Evolutionary conservation across 2,888 invertebrate species (phyloP), one percentile per base, ranked within the genome.

Genomic region (Morpho achilles): DNA sequence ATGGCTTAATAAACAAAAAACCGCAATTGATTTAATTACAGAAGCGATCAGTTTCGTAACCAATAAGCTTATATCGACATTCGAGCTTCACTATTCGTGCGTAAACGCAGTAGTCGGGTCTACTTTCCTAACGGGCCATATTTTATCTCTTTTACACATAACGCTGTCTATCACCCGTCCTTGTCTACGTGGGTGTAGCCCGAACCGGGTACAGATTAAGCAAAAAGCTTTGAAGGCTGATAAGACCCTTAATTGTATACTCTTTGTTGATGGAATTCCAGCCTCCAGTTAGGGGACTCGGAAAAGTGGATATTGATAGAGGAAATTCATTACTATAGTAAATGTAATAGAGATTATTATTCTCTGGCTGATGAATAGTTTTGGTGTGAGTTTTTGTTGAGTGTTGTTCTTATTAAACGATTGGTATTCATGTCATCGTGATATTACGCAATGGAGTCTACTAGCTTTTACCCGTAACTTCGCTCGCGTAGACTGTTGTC

Each of bases 71-170:
- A 16, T 55, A 62, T 60, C 67, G 68, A 66, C 55, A 54, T 51
- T 48, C 9, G 22, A 58, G 50, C 84, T 75, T 73, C 83, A 75
- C 80, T 82, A 77, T 56, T 64, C 67, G 67, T 73, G 89, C 87
- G 88, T 88, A 89, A 89, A 80, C 75, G 80, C 77, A 72, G 89
- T 88, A 88, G 88, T 86, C 80, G 70, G 71, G 71, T 76, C 80
- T 74, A 78, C 82, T 85, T 84, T 84, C 77, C 77, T 87, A 89
- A 89, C 89, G 87, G 87, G 75, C 74, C 69, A 60, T 72, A 61
- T 65, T 59, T 60, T 60, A 2, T 83, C 80, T 72, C 76, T 68
- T 59, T 82, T 71, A 61, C 60, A 60, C 77, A 54, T 59, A 57
- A 40, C 51, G n/a, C 8, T 42, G 55, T 60, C 54, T 51, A 64